A percentile compares a stretch with the other conserved stretches of the same genome.
phyloP scores from a whole-genome alignment of 2,113 vertebrate species.

The Sprattus sprattus region DNA sequence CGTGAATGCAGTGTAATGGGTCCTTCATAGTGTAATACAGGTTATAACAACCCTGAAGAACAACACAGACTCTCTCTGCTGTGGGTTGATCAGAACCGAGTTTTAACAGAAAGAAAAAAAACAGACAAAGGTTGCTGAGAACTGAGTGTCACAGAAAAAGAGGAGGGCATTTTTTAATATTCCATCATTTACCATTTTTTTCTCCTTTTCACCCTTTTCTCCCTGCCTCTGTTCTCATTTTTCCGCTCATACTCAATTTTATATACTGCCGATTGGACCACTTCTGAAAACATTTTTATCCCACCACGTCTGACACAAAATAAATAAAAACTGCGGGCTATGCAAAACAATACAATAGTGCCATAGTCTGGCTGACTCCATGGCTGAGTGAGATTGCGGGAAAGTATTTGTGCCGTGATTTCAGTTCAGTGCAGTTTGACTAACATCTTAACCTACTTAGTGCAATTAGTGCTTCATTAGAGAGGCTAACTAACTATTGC shows the following conservation, averaged over 20 bases:
- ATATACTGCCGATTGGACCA: slow-evolving; percentile 53
- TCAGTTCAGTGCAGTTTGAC: slow-evolving; percentile 92
- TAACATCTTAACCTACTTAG: slow-evolving; percentile 99
- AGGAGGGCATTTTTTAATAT: slow-evolving; percentile 55
- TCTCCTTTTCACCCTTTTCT: background rate
- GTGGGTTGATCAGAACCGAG: background rate
- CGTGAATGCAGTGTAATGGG: background rate
- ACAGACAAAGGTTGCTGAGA: slow-evolving; percentile 49
- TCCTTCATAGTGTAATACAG: background rate
- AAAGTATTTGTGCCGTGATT: slow-evolving; percentile 73
- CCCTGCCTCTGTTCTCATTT: slow-evolving; percentile 29
- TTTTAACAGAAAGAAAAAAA: slow-evolving; percentile 49
- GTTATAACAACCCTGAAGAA: background rate
- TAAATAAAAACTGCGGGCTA: slow-evolving; percentile 55
- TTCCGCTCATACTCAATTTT: slow-evolving; percentile 54
- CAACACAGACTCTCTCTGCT: background rate
- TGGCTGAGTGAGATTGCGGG: slow-evolving; percentile 66
- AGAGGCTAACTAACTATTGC: slow-evolving; percentile 99
- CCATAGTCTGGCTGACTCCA: slow-evolving; percentile 25
- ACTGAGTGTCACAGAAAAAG: slow-evolving; percentile 16
- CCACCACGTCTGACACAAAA: slow-evolving; percentile 50
- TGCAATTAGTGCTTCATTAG: slow-evolving; percentile 99
- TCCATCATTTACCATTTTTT: slow-evolving; percentile 58
- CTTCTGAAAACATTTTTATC: slow-evolving; percentile 59
- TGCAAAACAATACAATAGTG: slow-evolving; percentile 51